Evolutionary conservation across 1,140 invertebrate species (phyloP).

Genomic region (Pectinophora gossypiella): DNA sequence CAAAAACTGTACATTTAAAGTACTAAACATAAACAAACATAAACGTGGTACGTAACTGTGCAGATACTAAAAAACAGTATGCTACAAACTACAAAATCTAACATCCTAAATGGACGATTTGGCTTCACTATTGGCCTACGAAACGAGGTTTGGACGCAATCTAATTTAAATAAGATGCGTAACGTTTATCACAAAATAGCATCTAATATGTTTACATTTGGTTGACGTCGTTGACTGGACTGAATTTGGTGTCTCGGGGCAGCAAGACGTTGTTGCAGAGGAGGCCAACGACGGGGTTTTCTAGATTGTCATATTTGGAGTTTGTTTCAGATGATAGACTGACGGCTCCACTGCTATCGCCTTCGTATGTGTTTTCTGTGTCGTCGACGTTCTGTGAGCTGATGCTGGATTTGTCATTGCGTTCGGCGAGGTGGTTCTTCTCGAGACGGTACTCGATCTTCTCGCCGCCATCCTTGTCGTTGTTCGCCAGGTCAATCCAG

Average conservation of each 20-base stretch:
- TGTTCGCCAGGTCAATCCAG: slow-evolving; percentile 86
- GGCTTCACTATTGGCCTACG: slow-evolving; percentile 45
- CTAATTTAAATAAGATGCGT: not conserved
- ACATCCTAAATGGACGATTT: slow-evolving; percentile 28
- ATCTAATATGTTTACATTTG: slow-evolving; percentile 31
- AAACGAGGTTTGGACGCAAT: slow-evolving; percentile 27
- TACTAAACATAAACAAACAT: slow-evolving; percentile 1
- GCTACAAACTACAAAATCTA: slow-evolving; percentile 12
- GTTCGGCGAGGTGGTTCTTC: slow-evolving; percentile 35
- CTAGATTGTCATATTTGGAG: slow-evolving; percentile 63
- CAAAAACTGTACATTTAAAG: not conserved
- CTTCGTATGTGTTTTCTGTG: slow-evolving; percentile 57
- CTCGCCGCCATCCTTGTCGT: slow-evolving; percentile 48
- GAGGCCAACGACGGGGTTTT: slow-evolving; percentile 65
- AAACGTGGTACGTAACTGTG: slow-evolving; percentile 4
- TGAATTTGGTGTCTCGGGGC: slow-evolving; percentile 51
- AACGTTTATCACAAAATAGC: slow-evolving; percentile 22
- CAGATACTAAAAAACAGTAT: slow-evolving; percentile 10
- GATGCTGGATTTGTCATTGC: slow-evolving; percentile 55
- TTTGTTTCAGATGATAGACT: slow-evolving; percentile 64
- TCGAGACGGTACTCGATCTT: slow-evolving; percentile 51
- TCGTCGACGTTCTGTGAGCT: slow-evolving; percentile 60
- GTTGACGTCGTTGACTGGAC: slow-evolving; percentile 53
- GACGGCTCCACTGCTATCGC: slow-evolving; percentile 62
- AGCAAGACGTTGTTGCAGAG: slow-evolving; percentile 49